phyloP scores from a whole-genome alignment of 2,797 vertebrate genomes.

The Holocentrus rufus region DNA sequence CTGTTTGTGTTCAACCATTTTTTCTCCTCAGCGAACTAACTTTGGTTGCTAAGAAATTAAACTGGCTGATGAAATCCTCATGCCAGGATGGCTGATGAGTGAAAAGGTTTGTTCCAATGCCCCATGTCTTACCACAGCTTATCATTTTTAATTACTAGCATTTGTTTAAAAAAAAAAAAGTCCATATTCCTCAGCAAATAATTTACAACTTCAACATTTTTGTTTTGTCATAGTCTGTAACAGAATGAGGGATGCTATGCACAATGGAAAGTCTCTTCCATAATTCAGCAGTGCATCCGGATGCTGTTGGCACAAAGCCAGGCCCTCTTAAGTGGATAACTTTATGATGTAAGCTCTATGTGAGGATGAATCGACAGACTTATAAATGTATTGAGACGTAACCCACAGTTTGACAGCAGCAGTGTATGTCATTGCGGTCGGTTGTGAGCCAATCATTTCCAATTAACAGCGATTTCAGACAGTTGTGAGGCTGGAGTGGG shows the following conservation, averaged over 20 bases:
- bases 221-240: neutral
- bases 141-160: too few species aligned
- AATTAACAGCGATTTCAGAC: too few species aligned
- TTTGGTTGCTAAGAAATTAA: conserved; percentile 1
- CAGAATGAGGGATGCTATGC: too few species aligned
- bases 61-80: neutral
- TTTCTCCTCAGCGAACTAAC: neutral
- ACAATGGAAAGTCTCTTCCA: neutral
- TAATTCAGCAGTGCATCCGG: neutral
- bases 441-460: neutral
- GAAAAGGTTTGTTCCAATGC: neutral
- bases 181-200: too few species aligned
- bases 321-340: neutral
- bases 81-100: neutral
- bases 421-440: neutral
- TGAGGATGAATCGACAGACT: neutral
- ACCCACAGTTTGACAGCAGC: neutral
- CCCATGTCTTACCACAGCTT: too few species aligned
- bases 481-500: too few species aligned
- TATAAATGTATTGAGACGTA: neutral
- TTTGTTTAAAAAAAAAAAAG: too few species aligned
- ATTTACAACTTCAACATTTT: too few species aligned
- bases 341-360: neutral
- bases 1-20: neutral
- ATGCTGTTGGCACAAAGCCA: conserved; percentile 16